These are phyloP conservation scores for Triplophysa bombifrons DNA, from an alignment of 2,797 vertebrate genomes.

Conservation along the genomic window DNA sequence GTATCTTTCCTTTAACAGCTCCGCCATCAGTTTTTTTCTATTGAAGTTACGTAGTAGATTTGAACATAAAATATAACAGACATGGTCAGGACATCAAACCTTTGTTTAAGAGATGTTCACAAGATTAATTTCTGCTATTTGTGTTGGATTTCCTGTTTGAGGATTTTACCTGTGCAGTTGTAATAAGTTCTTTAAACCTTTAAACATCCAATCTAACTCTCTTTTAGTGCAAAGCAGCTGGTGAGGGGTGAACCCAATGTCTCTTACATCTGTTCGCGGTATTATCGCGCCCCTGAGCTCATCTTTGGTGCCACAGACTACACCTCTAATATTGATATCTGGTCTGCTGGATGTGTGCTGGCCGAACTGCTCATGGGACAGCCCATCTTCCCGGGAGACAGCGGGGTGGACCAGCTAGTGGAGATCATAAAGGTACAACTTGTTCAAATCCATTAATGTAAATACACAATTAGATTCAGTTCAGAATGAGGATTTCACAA, in stretches of 20 bases:
- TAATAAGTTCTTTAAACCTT: neutral
- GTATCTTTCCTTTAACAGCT: neutral
- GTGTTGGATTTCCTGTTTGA: neutral
- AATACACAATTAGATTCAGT: neutral
- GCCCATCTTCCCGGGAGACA: conserved; percentile 89
- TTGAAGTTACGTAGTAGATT: neutral
- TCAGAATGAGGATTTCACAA: neutral
- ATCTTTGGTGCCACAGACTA: conserved; percentile 92
- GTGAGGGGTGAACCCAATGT: conserved; percentile 89
- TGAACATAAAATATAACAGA: too few relatives aligned
- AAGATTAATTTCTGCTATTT: too few relatives aligned
- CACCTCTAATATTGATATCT: conserved; percentile 90
- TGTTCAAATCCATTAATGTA: neutral
- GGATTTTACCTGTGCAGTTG: neutral
- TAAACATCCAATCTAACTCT: neutral
- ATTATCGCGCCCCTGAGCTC: conserved; percentile 90
- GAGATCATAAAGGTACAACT: conserved; percentile 86
- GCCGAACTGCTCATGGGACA: conserved; percentile 88
- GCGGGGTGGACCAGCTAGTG: conserved; percentile 89
- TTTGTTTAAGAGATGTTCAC: too few relatives aligned
- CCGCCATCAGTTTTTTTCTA: neutral
- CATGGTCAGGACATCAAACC: too few relatives aligned
- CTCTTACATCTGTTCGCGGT: conserved; percentile 91
- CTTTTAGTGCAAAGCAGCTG: conserved; percentile 84
- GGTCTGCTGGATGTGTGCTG: conserved; percentile 89